Conservation (phyloP, 2,888 invertebrate species). For the Hemistola chrysoprasaria region DNA sequence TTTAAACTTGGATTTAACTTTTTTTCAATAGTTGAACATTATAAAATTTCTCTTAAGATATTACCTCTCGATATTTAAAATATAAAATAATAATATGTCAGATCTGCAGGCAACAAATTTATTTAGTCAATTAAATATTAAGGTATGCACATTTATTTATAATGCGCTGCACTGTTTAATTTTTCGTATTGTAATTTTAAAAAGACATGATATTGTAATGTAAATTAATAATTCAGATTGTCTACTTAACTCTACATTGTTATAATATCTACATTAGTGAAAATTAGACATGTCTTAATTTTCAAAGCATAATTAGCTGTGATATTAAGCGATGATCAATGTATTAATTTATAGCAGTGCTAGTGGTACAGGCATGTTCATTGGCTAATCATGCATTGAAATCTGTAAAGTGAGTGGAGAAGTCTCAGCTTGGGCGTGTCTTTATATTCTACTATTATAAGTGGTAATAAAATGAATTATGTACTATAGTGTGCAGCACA, state of each 20-base stretch:
- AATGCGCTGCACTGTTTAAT: constrained; percentile 83
- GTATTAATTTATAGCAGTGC: constrained; percentile 81
- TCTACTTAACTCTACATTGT: constrained; percentile 82
- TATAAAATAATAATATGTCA: constrained; percentile 61
- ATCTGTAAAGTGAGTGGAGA: constrained; percentile 75
- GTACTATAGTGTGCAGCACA: constrained; percentile 80
- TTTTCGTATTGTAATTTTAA: constrained; percentile 81
- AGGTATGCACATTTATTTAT: constrained; percentile 83
- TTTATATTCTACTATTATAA: constrained; percentile 80
- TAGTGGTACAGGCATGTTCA: constrained; percentile 80
- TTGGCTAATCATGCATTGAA: constrained; percentile 83
- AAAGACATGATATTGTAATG: constrained; percentile 83
- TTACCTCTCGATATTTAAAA: constrained; percentile 81
- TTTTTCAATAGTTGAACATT: constrained; percentile 81
- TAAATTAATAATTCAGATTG: constrained; percentile 82
- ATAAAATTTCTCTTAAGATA: constrained; percentile 80
- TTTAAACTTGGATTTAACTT: constrained; percentile 80
- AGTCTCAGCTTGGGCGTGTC: constrained; percentile 80
- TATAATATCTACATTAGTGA: constrained; percentile 76
- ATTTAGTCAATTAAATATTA: constrained; percentile 83
- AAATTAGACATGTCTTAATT: constrained; percentile 82
- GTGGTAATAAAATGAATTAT: constrained; percentile 77
- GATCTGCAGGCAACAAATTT: constrained; percentile 83
- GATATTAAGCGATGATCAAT: constrained; percentile 81
- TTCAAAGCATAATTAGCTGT: constrained; percentile 83